Evolutionary conservation across 2,797 vertebrate species (phyloP).

Genomic region (Clarias pachynema): DNA sequence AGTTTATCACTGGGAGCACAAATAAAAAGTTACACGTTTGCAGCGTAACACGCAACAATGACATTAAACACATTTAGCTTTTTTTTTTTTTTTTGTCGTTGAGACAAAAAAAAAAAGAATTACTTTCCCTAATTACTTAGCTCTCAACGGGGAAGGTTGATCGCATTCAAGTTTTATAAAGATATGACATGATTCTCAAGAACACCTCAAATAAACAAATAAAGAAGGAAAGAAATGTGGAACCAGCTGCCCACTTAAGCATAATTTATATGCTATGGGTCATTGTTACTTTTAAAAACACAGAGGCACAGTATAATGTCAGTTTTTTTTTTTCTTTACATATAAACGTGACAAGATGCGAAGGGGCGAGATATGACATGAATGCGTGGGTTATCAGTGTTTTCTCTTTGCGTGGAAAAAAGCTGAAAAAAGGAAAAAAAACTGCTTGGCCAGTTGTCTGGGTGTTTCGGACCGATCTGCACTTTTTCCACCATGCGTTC

Average conservation of each 20-base stretch:
- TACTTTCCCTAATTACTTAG: not conserved
- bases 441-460: slow-evolving; percentile 46
- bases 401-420: slow-evolving; percentile 16
- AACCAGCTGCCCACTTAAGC: not conserved
- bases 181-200: not conserved
- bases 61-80: not conserved
- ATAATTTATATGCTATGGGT: not conserved
- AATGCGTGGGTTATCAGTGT: not conserved
- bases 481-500: slow-evolving; percentile 53
- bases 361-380: not conserved
- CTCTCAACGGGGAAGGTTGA: not conserved
- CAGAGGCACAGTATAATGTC: not conserved
- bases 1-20: slow-evolving; percentile 35
- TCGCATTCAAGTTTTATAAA: not conserved
- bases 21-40: slow-evolving; percentile 42
- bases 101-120: no score
- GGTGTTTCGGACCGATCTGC: slow-evolving; percentile 48
- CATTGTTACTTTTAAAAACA: not conserved
- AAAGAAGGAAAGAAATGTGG: not conserved
- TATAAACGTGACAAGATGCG: not conserved
- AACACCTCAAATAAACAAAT: not conserved
- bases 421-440: slow-evolving; percentile 1
- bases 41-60: slow-evolving; percentile 6
- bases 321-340: not conserved
- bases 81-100: not conserved